Conservation (phyloP, 1,140 invertebrate species). For the Globodera rostochiensis region DNA sequence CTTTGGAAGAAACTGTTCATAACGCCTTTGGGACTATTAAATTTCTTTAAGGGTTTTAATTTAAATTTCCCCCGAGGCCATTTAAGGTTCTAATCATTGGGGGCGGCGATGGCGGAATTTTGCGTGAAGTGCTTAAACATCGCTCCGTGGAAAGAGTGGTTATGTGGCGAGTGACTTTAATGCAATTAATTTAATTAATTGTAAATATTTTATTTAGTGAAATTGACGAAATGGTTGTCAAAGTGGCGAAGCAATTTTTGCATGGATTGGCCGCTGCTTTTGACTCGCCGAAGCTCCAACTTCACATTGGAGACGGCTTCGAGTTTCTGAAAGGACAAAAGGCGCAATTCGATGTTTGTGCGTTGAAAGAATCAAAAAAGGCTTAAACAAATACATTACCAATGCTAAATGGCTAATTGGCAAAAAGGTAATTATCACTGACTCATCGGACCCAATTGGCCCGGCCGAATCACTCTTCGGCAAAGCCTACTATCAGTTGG, state of each 20-base stretch:
- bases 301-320: conserved; percentile 89
- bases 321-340: conserved; percentile 86
- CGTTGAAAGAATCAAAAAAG: not conserved
- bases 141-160: conserved; percentile 81
- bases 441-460: conserved; percentile 92
- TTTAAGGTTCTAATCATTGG: conserved; percentile 86
- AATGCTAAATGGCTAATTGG: conserved; percentile 74
- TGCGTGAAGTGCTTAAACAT: conserved; percentile 90
- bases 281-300: conserved; percentile 78
- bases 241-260: conserved; percentile 84
- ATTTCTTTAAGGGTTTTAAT: no score
- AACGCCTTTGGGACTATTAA: no score
- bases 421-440: conserved; percentile 84
- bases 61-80: no score
- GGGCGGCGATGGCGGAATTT: conserved; percentile 94
- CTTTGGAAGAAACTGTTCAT: no score
- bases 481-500: conserved; percentile 83
- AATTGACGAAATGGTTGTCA: conserved; percentile 87
- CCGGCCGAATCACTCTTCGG: conserved; percentile 75
- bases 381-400: not conserved
- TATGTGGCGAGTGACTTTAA: conserved; percentile 72
- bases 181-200: not conserved
- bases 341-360: conserved; percentile 69
- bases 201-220: conserved; percentile 69
- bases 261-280: conserved; percentile 88